These are phyloP conservation scores for Tachycineta bicolor DNA, from an alignment of 2,113 vertebrate species.

Conservation along the genomic window DNA sequence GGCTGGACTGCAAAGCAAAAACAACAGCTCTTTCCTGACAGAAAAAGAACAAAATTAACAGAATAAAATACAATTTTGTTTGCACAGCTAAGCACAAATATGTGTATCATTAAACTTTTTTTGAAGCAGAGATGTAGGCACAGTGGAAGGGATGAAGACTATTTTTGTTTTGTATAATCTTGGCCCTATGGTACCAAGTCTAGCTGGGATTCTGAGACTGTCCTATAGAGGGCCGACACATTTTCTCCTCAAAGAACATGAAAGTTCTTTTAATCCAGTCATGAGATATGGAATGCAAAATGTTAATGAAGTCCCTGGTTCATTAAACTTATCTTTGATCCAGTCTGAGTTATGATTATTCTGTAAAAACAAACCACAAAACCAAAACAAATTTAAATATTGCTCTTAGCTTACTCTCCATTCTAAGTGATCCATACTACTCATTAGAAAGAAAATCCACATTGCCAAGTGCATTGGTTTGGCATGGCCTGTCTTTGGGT, in stretches of 20 bases:
- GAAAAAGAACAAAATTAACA: not conserved
- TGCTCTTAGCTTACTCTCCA: not conserved
- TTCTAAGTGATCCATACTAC: not conserved
- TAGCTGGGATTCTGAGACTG: not conserved
- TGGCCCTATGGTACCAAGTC: not conserved
- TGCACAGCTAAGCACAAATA: not conserved
- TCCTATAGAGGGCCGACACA: not conserved
- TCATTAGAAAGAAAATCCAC: not conserved
- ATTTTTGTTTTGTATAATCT: not conserved
- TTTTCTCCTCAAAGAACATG: conserved; percentile 30
- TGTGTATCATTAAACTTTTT: not conserved
- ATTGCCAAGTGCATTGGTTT: too few species aligned
- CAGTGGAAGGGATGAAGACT: not conserved
- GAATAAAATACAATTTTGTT: not conserved
- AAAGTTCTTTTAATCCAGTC: conserved; percentile 23
- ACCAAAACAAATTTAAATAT: not conserved
- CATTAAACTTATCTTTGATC: conserved; percentile 37
- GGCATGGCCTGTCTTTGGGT: not conserved
- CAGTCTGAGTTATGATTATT: not conserved
- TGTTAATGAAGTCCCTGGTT: not conserved
- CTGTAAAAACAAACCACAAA: not conserved
- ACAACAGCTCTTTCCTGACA: not conserved
- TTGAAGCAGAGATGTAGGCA: not conserved
- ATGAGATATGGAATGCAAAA: conserved; percentile 4
- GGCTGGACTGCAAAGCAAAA: not conserved